Base-by-base conservation (phyloP, 1,140 invertebrate genomes). In the Augochlora pura region DNA sequence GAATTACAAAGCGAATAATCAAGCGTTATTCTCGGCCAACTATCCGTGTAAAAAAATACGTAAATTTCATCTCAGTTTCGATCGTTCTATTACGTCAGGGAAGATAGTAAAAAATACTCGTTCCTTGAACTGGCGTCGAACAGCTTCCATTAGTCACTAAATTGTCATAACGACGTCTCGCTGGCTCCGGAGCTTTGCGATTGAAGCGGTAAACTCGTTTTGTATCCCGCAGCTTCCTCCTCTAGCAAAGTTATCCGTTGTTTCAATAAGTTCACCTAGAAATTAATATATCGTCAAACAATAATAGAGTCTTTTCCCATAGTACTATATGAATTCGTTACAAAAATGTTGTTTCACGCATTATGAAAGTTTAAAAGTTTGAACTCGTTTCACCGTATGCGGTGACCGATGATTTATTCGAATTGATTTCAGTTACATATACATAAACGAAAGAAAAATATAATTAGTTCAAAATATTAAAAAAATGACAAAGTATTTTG, bases 91-190 rank as follows among this genome's bases (percentile, higher is more conserved):
- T 23, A 73, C n/a, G 68, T 81, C 54, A 81, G 75, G 69, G 85
- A 62, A 82, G 32, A 72, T 68, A 65, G 73, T 77, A 77, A 82
- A 81, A 81, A 80, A 67, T 79, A 78, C 66, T 83, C 63, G 67
- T 81, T 79, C 57, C 62, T 76, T 63, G 84, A 82, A 73, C 67
- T 70, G 72, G 42, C 59, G 64, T 70, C 42, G 6, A 70, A 68
- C 77, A 66, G 69, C 76, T 54, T 65, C 25, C 60, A 64, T 81
- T 71, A 87, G 69, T 87, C 86, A 77, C 73, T 89, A 70, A 82
- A 86, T 59, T 87, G 89, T 91, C 90, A 91, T 90, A 91, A 91
- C 5, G 90, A 91, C 23, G 90, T 91, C 54, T 91, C 90, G 63
- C 90, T 91, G 16, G 89, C 89, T 38, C 88, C 89, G 59, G 89